phyloP scores from a whole-genome alignment of 1,140 invertebrate genomes.

The Oreohelix idahoensis region DNA sequence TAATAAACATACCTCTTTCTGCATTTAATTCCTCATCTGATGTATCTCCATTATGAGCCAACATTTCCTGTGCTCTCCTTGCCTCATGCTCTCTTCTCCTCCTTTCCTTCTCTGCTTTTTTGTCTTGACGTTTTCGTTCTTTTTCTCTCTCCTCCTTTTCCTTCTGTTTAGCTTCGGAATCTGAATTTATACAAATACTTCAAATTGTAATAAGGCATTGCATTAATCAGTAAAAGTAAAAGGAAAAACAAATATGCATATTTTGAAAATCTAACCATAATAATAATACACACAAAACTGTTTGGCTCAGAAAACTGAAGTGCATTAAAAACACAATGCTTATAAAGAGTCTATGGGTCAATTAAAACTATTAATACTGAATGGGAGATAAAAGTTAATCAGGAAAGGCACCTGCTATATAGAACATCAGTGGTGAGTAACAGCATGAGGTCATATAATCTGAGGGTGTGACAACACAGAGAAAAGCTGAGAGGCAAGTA shows the following conservation, averaged over 20 bases:
- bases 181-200: slow-evolving; percentile 35
- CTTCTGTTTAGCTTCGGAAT: slow-evolving; percentile 49
- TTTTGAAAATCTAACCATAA: neutral
- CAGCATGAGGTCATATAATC: too few species aligned
- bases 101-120: slow-evolving; percentile 53
- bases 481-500: too few species aligned
- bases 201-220: too few species aligned
- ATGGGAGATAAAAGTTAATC: too few species aligned
- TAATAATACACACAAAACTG: neutral
- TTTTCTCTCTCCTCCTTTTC: slow-evolving; percentile 46
- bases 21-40: slow-evolving; percentile 40
- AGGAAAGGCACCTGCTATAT: too few species aligned
- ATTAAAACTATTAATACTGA: too few species aligned
- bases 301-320: too few species aligned
- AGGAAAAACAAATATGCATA: neutral
- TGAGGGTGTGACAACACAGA: too few species aligned
- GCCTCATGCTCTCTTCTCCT: slow-evolving; percentile 47
- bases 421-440: too few species aligned
- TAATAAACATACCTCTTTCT: slow-evolving; percentile 1
- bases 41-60: slow-evolving; percentile 34
- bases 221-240: too few species aligned
- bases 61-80: slow-evolving; percentile 29
- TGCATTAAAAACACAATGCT: too few species aligned
- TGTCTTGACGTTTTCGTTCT: slow-evolving; percentile 53
- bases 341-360: too few species aligned